These are phyloP conservation scores for Andricus quercusramuli DNA, from an alignment of 2,888 invertebrate species.

Conservation along the genomic window DNA sequence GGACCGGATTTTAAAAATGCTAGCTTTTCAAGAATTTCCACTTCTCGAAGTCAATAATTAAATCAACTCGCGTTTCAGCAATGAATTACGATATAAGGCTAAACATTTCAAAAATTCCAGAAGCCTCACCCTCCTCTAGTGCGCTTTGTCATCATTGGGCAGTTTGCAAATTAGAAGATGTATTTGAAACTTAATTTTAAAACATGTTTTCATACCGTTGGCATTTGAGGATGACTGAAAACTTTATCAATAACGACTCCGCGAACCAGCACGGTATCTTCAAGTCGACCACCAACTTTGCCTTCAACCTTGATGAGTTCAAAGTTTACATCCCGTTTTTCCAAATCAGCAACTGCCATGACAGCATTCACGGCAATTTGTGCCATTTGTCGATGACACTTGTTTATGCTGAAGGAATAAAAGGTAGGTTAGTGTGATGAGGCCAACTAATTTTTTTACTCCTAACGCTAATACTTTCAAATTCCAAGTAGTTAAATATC, in stretches of 20 bases:
- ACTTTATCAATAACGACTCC: slow-evolving; percentile 99
- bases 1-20: slow-evolving; percentile 49
- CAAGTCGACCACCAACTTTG: slow-evolving; percentile 97
- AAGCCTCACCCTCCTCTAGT: slow-evolving; percentile 67
- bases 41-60: slow-evolving; percentile 15
- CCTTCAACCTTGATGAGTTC: slow-evolving; percentile 99
- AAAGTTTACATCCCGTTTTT: slow-evolving; percentile 97
- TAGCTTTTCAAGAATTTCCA: slow-evolving; percentile 42
- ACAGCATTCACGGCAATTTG: slow-evolving; percentile 99
- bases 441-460: background rate
- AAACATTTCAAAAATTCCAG: slow-evolving; percentile 48
- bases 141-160: slow-evolving; percentile 73
- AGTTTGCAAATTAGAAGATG: slow-evolving; percentile 8
- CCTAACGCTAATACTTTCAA: too few species aligned
- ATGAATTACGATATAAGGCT: slow-evolving; percentile 41
- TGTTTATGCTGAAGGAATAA: slow-evolving; percentile 86
- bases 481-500: too few species aligned
- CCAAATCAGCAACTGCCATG: slow-evolving; percentile 96
- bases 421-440: background rate
- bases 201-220: slow-evolving; percentile 83
- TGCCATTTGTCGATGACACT: slow-evolving; percentile 98
- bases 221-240: slow-evolving; percentile 99
- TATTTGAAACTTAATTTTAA: background rate
- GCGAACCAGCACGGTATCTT: slow-evolving; percentile 96
- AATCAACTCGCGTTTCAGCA: slow-evolving; percentile 32